These are phyloP conservation scores for Lepidocyrtoides sp. DNA, from an alignment of 2,888 invertebrate species.

Conservation along the genomic window DNA sequence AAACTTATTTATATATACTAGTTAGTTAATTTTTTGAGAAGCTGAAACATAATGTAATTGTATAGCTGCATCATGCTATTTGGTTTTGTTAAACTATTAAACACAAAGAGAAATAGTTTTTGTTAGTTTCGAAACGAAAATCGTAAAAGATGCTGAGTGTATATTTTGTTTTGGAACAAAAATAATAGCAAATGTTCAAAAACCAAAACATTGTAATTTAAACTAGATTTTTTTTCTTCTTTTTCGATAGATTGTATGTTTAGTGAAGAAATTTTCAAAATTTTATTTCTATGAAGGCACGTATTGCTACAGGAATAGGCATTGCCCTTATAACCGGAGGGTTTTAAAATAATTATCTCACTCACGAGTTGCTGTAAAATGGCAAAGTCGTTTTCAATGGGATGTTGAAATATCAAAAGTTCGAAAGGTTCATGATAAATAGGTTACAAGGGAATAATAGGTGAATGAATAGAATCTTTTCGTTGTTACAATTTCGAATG, in stretches of 20 bases:
- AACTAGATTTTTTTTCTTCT: conserved; percentile 11
- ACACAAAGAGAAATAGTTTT: background rate
- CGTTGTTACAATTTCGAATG: conserved; percentile 69
- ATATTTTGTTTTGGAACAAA: conserved; percentile 9
- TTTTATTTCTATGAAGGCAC: conserved; percentile 59
- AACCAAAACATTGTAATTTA: background rate
- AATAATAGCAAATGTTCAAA: background rate
- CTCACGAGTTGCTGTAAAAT: conserved; percentile 62
- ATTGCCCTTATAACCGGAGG: conserved; percentile 53
- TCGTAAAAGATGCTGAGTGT: background rate
- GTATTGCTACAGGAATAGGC: conserved; percentile 51
- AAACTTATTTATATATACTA: background rate
- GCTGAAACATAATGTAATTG: conserved; percentile 2
- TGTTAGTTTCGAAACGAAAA: background rate
- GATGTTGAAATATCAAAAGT: conserved; percentile 2
- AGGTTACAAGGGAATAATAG: conserved; percentile 6
- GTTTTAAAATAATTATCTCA: conserved; percentile 58
- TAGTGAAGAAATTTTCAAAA: background rate
- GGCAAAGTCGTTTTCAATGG: conserved; percentile 42
- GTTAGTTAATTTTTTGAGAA: background rate
- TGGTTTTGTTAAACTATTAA: background rate
- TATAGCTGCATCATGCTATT: conserved; percentile 35
- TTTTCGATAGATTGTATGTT: background rate
- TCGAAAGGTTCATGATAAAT: background rate
- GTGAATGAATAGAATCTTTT: conserved; percentile 49